Conservation (phyloP, 2,888 invertebrate species). For the Capitulum mitella region DNA sequence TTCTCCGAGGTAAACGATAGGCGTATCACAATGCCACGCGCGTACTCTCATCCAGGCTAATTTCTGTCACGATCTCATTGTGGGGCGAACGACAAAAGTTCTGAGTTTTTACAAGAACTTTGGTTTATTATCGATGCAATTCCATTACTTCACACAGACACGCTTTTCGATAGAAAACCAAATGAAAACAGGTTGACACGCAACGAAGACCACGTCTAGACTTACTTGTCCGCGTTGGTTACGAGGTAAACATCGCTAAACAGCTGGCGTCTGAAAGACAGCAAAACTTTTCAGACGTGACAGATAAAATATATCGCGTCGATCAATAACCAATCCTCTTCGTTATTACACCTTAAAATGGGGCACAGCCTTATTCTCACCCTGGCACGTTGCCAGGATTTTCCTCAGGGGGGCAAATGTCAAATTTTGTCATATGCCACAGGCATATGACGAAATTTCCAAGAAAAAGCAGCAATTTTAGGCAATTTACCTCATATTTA, state of each 20-base stretch:
- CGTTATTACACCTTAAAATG: not conserved
- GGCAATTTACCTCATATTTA: too few species aligned
- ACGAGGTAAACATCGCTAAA: conserved; percentile 37
- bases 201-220: not conserved
- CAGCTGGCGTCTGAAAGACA: conserved; percentile 33
- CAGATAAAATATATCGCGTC: not conserved
- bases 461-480: too few species aligned
- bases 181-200: not conserved
- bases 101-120: not conserved
- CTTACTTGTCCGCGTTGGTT: conserved; percentile 37
- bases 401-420: not conserved
- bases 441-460: not conserved
- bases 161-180: not conserved
- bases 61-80: not conserved
- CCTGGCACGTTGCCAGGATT: not conserved
- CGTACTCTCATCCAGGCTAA: too few species aligned
- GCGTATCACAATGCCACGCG: too few species aligned
- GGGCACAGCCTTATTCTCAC: not conserved
- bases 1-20: too few species aligned
- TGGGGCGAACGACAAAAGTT: not conserved
- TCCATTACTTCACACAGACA: not conserved
- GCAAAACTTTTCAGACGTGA: not conserved
- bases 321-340: not conserved
- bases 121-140: not conserved
- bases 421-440: not conserved